Base-by-base conservation (phyloP, 2,113 vertebrate species). In the Stigmatopora argus region DNA sequence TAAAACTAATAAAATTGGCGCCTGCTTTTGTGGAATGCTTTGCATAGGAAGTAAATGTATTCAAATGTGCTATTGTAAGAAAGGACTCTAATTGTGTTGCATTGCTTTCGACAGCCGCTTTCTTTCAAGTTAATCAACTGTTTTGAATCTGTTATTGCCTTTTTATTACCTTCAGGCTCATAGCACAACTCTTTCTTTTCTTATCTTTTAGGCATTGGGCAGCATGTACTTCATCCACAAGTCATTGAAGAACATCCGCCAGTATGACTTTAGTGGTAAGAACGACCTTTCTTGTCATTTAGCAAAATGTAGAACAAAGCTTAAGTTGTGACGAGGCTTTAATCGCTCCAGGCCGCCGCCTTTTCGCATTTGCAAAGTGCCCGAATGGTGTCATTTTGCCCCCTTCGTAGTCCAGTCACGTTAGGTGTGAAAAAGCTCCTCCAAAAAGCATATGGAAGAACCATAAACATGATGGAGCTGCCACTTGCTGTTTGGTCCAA, bases 141-240 rank as follows among this genome's bases (percentile, higher is more conserved):
- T n/a, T 11, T 26, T 12, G 8, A 23, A 21, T 52, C 19, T 21
- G n/a, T 52, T 26, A 26, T 53, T 53, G 14, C 46, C 15, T 48
- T 48, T 48, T 48, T n/a, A 10, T 52, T 38, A 45, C 15, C 21
- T 61, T 61, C n/a, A 45, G 57, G 10, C 35, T 2, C 11, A 38
- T 35, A 35, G 38, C 12, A 14, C 3, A n/a, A 7, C 17, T 13
- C 34, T 45, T 19, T 59, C 38, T 64, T 76, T 19, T 79, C 58
- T 73, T 66, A 13, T 74, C 2, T 82, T 44, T 3, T 84, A 93
- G 92, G 92, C 92, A 53, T 85, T 93, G 79, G 92, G 92, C 55
- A 92, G 88, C 82, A 90, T 93, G 83, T 93, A 92, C 81, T 92
- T 92, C 82, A 91, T 93, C 71, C 91, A 92, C 82, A 89, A 89